These are phyloP conservation scores for Merluccius polli DNA, from an alignment of 2,797 vertebrate genomes.

Conservation along the genomic window DNA sequence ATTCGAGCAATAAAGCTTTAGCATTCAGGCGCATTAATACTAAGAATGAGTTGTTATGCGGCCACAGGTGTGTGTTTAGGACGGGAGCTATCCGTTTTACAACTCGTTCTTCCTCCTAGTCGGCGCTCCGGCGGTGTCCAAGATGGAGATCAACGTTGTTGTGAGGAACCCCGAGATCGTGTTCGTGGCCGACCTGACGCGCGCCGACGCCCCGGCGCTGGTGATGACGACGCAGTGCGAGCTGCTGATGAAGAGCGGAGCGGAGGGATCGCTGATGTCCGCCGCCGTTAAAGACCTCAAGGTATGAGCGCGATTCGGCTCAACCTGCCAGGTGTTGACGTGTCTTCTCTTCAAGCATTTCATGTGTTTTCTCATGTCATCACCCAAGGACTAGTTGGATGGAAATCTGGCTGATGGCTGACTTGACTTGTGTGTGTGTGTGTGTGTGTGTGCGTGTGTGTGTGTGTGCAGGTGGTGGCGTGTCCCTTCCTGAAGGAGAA, in stretches of 20 bases:
- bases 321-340: background rate
- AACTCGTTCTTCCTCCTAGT: slow-evolving; percentile 51
- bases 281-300: slow-evolving; percentile 86
- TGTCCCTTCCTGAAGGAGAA: slow-evolving; percentile 87
- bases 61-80: too few relatives aligned
- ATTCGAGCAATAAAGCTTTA: too few relatives aligned
- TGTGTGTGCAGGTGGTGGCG: slow-evolving; percentile 74
- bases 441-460: background rate
- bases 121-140: slow-evolving; percentile 65
- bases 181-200: slow-evolving; percentile 96
- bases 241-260: slow-evolving; percentile 75
- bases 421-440: background rate
- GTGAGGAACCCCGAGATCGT: slow-evolving; percentile 94
- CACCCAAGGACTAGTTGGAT: too few relatives aligned
- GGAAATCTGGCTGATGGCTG: too few relatives aligned
- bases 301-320: slow-evolving; percentile 36
- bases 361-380: too few relatives aligned
- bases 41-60: too few relatives aligned
- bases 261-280: slow-evolving; percentile 76
- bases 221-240: slow-evolving; percentile 92
- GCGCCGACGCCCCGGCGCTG: slow-evolving; percentile 85
- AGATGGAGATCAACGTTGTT: slow-evolving; percentile 82
- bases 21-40: too few relatives aligned
- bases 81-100: too few relatives aligned
- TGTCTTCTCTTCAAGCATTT: too few relatives aligned